These are phyloP conservation scores for Neuroscelio doddi DNA, from an alignment of 2,888 invertebrate species.

Conservation along the genomic window DNA sequence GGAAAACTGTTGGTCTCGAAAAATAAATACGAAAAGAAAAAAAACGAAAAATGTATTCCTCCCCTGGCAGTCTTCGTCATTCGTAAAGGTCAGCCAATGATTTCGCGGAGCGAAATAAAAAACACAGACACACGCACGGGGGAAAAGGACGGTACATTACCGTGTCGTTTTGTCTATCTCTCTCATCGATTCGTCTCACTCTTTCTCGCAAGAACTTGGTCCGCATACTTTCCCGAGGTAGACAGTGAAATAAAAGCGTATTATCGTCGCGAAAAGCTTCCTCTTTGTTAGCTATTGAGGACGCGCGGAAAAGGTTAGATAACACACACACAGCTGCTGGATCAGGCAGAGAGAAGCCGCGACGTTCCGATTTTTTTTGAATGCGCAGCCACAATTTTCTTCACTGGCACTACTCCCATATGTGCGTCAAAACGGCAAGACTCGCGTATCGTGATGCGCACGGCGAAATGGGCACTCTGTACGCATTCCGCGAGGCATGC, in stretches of 20 bases:
- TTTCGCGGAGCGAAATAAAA: constrained; percentile 41
- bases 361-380: background rate
- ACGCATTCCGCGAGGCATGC: no score
- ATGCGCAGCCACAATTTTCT: background rate
- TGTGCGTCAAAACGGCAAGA: constrained; percentile 9
- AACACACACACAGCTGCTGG: constrained; percentile 34
- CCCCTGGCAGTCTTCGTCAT: background rate
- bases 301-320: constrained; percentile 23
- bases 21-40: no score
- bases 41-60: no score
- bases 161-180: constrained; percentile 3
- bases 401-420: constrained; percentile 4
- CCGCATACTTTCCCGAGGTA: constrained; percentile 14
- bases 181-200: constrained; percentile 13
- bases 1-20: background rate
- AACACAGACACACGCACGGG: background rate
- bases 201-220: constrained; percentile 7
- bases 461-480: constrained; percentile 7
- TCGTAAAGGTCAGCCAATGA: constrained; percentile 55
- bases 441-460: constrained; percentile 2
- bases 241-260: constrained; percentile 8
- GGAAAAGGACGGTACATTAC: constrained; percentile 15
- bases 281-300: no score
- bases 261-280: constrained; percentile 7
- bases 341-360: no score